A percentile compares a stretch with the other conserved stretches of the same genome.
phyloP scores from a whole-genome alignment of 1,140 invertebrate genomes.

The Zaprionus ghesquierei region DNA sequence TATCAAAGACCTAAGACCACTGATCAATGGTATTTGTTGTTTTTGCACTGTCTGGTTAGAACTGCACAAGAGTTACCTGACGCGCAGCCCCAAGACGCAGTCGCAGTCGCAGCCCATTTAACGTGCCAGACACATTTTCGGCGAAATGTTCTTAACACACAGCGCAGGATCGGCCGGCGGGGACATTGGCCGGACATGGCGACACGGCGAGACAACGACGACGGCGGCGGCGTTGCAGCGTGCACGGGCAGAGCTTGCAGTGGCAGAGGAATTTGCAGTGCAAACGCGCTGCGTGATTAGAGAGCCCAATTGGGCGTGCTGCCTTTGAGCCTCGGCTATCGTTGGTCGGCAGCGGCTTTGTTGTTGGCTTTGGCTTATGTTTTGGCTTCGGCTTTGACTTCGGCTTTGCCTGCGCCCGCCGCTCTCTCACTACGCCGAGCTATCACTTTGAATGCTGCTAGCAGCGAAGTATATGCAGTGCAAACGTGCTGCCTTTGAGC shows the following conservation, averaged over 20 bases:
- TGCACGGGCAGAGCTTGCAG: background rate
- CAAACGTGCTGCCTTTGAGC: no score
- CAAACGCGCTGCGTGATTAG: constrained; percentile 37
- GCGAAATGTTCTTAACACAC: constrained; percentile 76
- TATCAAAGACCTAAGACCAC: constrained; percentile 77
- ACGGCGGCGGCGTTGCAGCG: background rate
- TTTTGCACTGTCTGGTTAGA: constrained; percentile 75
- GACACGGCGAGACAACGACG: background rate
- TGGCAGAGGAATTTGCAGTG: constrained; percentile 55
- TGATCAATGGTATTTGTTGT: constrained; percentile 70
- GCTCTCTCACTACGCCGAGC: no score
- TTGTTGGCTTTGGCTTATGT: no score
- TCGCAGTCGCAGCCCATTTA: constrained; percentile 60
- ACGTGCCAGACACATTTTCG: constrained; percentile 81
- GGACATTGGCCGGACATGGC: constrained; percentile 22
- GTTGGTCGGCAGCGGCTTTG: no score
- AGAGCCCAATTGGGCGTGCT: background rate
- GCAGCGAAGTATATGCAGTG: no score
- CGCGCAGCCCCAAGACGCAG: background rate
- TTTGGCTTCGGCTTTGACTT: no score
- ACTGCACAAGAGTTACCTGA: constrained; percentile 72
- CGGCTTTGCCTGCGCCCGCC: no score
- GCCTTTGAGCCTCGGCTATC: constrained; percentile 33
- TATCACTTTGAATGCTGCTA: no score
- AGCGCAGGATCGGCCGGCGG: constrained; percentile 9